Percentiles rank a stretch among this genome's conserved stretches.
These are phyloP conservation scores for Drosophila asahinai DNA, from an alignment of 1,140 invertebrate species.

Conservation along the genomic window DNA sequence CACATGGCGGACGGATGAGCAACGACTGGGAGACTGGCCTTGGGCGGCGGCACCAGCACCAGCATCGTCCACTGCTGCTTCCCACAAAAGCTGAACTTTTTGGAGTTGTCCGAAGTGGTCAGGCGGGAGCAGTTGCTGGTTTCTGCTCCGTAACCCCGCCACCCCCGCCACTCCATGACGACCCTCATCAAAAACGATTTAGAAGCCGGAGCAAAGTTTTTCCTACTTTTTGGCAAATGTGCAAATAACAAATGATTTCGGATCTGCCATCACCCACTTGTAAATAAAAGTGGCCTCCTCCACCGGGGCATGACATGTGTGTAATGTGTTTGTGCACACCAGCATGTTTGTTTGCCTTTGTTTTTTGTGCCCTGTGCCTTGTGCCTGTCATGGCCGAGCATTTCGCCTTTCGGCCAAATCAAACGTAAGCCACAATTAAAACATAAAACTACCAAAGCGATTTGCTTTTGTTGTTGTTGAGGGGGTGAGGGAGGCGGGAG, in stretches of 20 bases:
- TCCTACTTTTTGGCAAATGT: conserved; percentile 72
- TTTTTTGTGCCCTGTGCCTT: conserved; percentile 51
- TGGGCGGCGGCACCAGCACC: conserved; percentile 11
- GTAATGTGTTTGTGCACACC: conserved; percentile 52
- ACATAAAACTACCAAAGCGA: conserved; percentile 67
- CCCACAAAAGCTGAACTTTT: conserved; percentile 27
- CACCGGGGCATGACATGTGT: conserved; percentile 4
- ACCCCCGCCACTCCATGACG: background rate
- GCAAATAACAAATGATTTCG: conserved; percentile 81
- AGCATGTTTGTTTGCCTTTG: conserved; percentile 77
- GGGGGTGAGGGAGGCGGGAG: background rate
- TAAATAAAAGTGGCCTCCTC: conserved; percentile 70
- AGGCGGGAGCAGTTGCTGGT: conserved; percentile 28
- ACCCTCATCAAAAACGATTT: conserved; percentile 81
- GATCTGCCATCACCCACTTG: conserved; percentile 78
- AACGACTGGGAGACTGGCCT: background rate
- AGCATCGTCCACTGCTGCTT: conserved; percentile 5
- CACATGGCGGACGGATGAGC: background rate
- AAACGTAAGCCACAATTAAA: conserved; percentile 82
- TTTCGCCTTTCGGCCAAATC: conserved; percentile 73
- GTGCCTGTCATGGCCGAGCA: conserved; percentile 68
- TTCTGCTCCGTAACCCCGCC: background rate
- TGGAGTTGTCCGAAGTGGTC: conserved; percentile 47
- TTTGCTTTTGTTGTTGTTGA: conserved; percentile 23
- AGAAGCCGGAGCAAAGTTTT: conserved; percentile 70